Conservation (phyloP, 2,888 invertebrate genomes). For the Gisinianus flammeolus region DNA sequence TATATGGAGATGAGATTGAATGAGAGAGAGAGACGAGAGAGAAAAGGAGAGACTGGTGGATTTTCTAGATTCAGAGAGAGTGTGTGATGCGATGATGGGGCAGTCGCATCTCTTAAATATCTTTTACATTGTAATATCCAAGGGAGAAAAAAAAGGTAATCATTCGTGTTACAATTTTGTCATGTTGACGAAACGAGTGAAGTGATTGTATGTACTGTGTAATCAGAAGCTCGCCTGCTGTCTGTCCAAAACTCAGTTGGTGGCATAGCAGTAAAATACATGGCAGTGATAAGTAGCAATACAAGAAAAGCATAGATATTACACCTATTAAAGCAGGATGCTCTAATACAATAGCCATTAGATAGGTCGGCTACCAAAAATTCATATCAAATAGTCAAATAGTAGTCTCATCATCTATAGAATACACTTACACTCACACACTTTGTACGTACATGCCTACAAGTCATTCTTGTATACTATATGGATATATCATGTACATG, state of each 20-base stretch:
- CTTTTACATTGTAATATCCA: neutral
- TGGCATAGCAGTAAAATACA: slow-evolving; percentile 24
- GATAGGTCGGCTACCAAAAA: slow-evolving; percentile 26
- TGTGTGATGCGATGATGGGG: no score
- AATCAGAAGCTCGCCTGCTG: slow-evolving; percentile 34
- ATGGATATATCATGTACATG: neutral
- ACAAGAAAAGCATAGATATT: slow-evolving; percentile 37
- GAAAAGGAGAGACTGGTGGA: no score
- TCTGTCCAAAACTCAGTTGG: slow-evolving; percentile 31
- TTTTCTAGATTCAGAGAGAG: no score
- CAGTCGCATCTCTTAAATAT: neutral
- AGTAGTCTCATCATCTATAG: neutral
- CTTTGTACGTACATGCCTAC: neutral
- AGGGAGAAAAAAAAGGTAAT: neutral
- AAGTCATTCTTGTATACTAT: neutral
- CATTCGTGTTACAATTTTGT: slow-evolving; percentile 11
- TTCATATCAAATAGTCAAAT: neutral
- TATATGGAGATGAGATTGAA: no score
- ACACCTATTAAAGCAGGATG: slow-evolving; percentile 32
- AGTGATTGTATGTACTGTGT: neutral
- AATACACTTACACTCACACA: neutral
- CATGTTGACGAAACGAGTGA: neutral
- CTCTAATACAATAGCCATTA: slow-evolving; percentile 36
- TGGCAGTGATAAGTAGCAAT: slow-evolving; percentile 33
- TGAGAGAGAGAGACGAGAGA: no score